These are phyloP conservation scores for Proteles cristata DNA, from an alignment of 2,113 vertebrate species.

Conservation along the genomic window DNA sequence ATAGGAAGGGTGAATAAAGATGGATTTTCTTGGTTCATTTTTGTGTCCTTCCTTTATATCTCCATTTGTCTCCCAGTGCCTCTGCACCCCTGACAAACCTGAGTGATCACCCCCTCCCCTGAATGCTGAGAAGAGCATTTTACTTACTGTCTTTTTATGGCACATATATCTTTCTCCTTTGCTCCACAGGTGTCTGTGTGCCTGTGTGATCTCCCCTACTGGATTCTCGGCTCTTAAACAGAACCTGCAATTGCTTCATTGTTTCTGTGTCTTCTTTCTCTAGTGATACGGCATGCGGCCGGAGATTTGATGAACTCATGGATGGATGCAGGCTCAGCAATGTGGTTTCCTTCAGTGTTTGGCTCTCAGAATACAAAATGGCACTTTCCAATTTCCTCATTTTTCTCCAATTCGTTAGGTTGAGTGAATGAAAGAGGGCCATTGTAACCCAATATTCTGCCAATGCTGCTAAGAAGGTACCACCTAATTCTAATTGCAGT, in stretches of 20 bases:
- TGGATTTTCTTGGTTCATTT: not conserved
- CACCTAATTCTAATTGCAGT: not conserved
- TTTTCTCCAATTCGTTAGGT: not conserved
- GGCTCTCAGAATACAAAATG: conserved; percentile 32
- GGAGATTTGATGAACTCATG: not conserved
- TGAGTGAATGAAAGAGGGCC: not conserved
- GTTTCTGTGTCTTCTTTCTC: not conserved
- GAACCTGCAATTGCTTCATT: not conserved
- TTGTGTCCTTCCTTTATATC: not conserved
- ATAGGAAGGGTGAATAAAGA: not conserved
- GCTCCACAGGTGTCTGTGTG: not conserved
- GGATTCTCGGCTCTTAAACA: not conserved
- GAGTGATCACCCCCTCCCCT: not conserved
- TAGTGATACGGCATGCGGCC: not conserved
- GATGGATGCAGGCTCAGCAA: not conserved
- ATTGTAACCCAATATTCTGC: not conserved
- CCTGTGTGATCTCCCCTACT: not conserved
- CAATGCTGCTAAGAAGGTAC: not conserved
- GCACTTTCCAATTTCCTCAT: not conserved
- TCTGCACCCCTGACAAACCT: not conserved
- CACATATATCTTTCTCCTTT: not conserved
- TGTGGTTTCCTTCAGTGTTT: not conserved
- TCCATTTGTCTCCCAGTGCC: not conserved
- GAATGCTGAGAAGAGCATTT: not conserved
- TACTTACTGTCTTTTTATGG: not conserved